Base-by-base conservation (phyloP, 2,888 invertebrate species). In the Polyploca ridens region DNA sequence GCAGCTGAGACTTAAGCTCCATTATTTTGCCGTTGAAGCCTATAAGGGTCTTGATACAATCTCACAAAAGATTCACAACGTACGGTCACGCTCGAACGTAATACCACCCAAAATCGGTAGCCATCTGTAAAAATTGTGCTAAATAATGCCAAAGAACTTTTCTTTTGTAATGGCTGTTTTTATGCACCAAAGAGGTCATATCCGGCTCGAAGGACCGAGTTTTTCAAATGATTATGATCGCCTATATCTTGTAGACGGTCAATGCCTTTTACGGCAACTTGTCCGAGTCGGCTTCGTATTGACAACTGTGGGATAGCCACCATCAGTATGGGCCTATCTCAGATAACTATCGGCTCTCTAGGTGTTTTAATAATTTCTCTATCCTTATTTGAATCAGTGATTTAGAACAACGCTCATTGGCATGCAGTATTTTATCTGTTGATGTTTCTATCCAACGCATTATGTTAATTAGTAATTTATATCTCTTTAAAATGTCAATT, bases 301-400 rank as follows among this genome's bases (percentile, higher is more conserved):
- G 90, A 92, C 93, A 90, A 90, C 91, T 93, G 91, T 93, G 93
- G 89, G 91, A 91, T 92, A 89, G 86, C 86, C 83, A 78, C 82
- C 86, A 82, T 83, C 85, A 83, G 81, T 78, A 80, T 83, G 79
- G 76, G 76, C 72, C 79, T 76, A 78, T 78, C 78, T 75, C 74
- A 81, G 87, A 90, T 90, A 88, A 84, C 86, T 88, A 90, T 90
- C 87, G 71, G 74, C 82, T 85, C 83, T 87, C 83, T 88, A 87
- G 85, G 83, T 86, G 86, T 88, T 88, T 88, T 87, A 84, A 86
- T 87, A 88, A 88, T 88, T 90, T 90, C 89, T 87, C 85, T 77
- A 81, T 77, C 85, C 86, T 83, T 87, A 85, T 85, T 82, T 69
- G 78, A 77, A 69, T 74, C 69, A 66, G 67, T 67, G 70, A 78